Conservation (phyloP, 2,888 invertebrate genomes). For the Agrotis segetum region DNA sequence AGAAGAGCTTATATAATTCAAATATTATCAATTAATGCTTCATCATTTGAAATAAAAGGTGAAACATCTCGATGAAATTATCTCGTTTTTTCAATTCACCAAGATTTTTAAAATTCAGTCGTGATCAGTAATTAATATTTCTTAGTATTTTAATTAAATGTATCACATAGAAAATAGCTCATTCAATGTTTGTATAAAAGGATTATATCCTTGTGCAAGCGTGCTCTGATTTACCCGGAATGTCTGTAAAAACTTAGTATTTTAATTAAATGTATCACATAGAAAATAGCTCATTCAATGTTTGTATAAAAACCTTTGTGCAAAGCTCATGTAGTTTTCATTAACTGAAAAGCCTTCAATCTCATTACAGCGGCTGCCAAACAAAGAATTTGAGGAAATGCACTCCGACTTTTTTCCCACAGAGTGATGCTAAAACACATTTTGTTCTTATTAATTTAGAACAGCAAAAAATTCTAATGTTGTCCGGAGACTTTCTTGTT, state of each 20-base stretch:
- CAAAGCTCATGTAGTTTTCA: conserved; percentile 53
- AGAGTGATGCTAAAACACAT: conserved; percentile 57
- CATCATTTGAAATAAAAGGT: too few species aligned
- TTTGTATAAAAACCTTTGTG: conserved; percentile 20
- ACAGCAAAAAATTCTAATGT: conserved; percentile 69
- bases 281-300: background rate
- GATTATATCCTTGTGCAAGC: conserved; percentile 12
- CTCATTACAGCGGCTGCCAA: conserved; percentile 58
- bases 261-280: background rate
- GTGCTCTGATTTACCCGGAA: conserved; percentile 12
- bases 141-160: background rate
- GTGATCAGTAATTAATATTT: conserved; percentile 30
- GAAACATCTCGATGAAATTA: too few species aligned
- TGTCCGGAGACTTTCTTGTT: conserved; percentile 72
- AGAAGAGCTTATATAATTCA: too few species aligned
- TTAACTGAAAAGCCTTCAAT: conserved; percentile 64
- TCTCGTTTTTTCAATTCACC: too few species aligned
- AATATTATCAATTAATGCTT: too few species aligned
- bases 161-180: background rate
- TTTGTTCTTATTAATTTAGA: conserved; percentile 70
- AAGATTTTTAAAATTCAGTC: background rate
- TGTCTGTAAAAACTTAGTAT: conserved; percentile 41
- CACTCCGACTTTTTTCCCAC: conserved; percentile 44
- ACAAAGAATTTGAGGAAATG: conserved; percentile 60
- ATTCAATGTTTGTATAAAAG: conserved; percentile 6